A percentile compares a stretch with the other conserved stretches of the same genome.
Evolutionary conservation across 2,797 vertebrate genomes (phyloP).

Genomic region (Danio kyathit): DNA sequence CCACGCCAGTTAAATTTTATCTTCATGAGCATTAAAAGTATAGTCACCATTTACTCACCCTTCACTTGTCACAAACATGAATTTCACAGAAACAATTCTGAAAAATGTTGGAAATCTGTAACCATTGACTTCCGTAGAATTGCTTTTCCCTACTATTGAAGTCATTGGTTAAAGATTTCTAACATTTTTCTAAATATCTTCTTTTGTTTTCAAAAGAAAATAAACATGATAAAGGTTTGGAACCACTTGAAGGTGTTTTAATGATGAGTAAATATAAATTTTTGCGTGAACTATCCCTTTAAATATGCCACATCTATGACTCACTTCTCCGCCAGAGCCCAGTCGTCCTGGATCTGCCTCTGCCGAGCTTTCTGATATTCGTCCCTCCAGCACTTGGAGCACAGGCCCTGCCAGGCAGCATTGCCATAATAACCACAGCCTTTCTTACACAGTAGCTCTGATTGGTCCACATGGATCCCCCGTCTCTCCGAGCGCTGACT

Average conservation of each 20-base stretch:
- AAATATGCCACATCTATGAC: conserved; percentile 25
- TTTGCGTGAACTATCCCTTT: background rate
- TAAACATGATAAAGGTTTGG: no score
- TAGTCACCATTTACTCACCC: no score
- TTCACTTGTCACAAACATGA: no score
- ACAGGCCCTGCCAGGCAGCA: conserved; percentile 94
- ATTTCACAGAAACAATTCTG: no score
- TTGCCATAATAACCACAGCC: conserved; percentile 98
- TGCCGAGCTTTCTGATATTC: conserved; percentile 95
- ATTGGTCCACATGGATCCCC: conserved; percentile 97
- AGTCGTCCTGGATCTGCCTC: conserved; percentile 97
- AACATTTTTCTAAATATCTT: no score
- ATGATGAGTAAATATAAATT: no score
- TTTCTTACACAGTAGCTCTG: conserved; percentile 96
- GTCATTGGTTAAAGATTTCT: no score
- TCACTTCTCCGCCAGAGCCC: conserved; percentile 96
- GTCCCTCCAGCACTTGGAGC: conserved; percentile 98
- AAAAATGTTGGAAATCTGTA: no score
- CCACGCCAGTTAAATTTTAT: background rate
- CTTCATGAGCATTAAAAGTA: background rate
- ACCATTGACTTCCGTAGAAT: no score
- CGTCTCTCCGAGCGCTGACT: conserved; percentile 92
- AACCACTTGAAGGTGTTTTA: no score
- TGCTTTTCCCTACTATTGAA: no score
- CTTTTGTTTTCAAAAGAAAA: no score